A percentile compares a stretch with the other conserved stretches of the same genome.
Evolutionary conservation across 2,797 vertebrate genomes (phyloP).

Genomic region (Orientallactaga sibirica): DNA sequence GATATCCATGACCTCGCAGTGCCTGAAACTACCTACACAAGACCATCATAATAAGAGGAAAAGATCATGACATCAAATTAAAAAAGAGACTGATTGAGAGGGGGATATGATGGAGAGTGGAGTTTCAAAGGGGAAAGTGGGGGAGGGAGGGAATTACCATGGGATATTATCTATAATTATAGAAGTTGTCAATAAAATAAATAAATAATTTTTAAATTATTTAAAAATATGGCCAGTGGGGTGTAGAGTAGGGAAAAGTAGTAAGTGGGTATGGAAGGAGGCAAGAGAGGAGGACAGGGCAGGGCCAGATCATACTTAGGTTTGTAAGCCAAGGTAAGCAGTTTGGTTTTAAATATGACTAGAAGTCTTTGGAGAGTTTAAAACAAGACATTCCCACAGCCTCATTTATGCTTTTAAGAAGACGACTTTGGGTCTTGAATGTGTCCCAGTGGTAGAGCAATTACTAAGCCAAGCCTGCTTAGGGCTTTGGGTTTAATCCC

Average conservation of each 20-base stretch:
- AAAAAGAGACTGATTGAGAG: too few species aligned
- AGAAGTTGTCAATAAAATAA: too few species aligned
- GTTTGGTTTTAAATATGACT: neutral
- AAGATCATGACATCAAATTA: too few species aligned
- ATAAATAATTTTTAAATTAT: too few species aligned
- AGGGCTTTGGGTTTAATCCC: neutral
- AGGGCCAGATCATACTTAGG: neutral
- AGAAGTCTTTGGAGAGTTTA: slow-evolving; percentile 9
- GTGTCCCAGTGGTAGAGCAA: neutral
- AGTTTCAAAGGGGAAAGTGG: too few species aligned
- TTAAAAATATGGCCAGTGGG: neutral
- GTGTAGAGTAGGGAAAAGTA: neutral
- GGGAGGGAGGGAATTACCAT: too few species aligned
- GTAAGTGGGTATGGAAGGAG: neutral
- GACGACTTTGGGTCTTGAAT: neutral
- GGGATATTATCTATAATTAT: too few species aligned
- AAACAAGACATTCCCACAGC: neutral
- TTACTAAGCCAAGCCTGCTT: too few species aligned
- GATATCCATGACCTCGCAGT: too few species aligned
- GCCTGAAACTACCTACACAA: too few species aligned
- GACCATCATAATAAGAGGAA: too few species aligned
- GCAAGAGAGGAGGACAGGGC: neutral
- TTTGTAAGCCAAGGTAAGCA: neutral
- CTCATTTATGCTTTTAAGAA: neutral
- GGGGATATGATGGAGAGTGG: too few species aligned